Conservation (phyloP, 2,113 vertebrate species). For the Felis catus region DNA sequence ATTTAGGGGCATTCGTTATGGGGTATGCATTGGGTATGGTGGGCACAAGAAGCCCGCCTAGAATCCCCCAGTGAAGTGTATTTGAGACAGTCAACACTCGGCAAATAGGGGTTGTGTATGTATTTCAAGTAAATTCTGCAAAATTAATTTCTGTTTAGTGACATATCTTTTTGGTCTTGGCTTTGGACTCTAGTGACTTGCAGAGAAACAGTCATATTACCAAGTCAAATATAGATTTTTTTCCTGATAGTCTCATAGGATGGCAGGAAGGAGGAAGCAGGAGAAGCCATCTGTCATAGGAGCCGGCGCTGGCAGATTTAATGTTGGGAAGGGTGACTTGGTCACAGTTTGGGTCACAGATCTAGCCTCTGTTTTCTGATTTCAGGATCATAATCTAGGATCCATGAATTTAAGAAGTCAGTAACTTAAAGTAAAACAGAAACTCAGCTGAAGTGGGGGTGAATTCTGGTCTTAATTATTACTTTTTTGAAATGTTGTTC, state of each 20-base stretch:
- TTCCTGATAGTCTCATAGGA: neutral
- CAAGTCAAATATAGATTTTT: neutral
- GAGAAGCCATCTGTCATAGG: neutral
- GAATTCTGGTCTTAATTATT: constrained; percentile 27
- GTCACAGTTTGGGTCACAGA: constrained; percentile 11
- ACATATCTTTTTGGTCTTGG: neutral
- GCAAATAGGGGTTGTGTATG: neutral
- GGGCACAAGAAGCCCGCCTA: neutral
- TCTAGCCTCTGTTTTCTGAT: neutral
- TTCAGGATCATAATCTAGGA: constrained; percentile 23
- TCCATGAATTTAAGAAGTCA: neutral
- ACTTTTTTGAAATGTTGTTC: neutral
- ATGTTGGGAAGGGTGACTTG: neutral
- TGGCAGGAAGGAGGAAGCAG: neutral
- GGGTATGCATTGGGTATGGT: neutral
- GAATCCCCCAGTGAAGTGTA: neutral
- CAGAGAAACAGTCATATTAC: neutral
- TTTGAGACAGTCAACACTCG: neutral
- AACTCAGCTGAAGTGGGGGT: neutral
- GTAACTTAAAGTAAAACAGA: neutral
- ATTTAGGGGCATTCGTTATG: neutral
- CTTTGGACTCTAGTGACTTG: neutral
- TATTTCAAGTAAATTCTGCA: constrained; percentile 36
- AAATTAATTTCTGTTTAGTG: neutral
- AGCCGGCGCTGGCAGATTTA: neutral